Base-by-base conservation (phyloP, 2,113 vertebrate genomes). In the Rhinoptilus africanus region DNA sequence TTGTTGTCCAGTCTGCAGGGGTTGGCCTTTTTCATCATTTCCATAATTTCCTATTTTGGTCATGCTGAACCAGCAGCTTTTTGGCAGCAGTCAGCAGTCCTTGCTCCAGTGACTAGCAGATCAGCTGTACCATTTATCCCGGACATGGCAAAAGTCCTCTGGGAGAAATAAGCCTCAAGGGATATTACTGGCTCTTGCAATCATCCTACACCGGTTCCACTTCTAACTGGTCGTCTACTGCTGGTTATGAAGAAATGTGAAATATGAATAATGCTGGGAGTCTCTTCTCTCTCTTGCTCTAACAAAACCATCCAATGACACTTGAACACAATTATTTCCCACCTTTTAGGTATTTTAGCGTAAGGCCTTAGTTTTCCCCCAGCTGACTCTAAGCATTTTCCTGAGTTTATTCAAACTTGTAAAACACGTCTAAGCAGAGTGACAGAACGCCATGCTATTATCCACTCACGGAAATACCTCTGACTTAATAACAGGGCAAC, bases 21-120 rank as follows among this genome's bases (percentile, higher is more conserved):
- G 66, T 57, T 72, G 37, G 80, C 86, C 81, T 94, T 95, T 95
- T 77, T 93, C 73, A 92, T 89, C 12, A 96, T 96, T 97, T 95
- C 92, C 89, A 96, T 95, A 91, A 96, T 91, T 85, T 91, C 93
- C 96, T 96, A 96, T 96, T 97, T 97, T 97, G 95, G 95, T 94
- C 92, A 93, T 59, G 87, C 97, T 97, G 97, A 97, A 91, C 90
- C 83, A 96, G 95, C 96, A 97, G 84, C 86, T 95, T 95, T 96
- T 39, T 95, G 95, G 93, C 96, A 97, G 91, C 81, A 84, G 41
- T 96, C 95, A 96, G 94, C 96, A 95, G 54, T 74, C 89, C 84
- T 64, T 92, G 66, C 86, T 82, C 53, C 87, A 77, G 87, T 89
- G 91, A 89, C 89, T 39, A 79, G 62, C 91, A 95, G 91, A 95